Evolutionary conservation across 2,888 invertebrate genomes (phyloP), one percentile per base, ranked within the genome.

Genomic region (Elmis aenea): DNA sequence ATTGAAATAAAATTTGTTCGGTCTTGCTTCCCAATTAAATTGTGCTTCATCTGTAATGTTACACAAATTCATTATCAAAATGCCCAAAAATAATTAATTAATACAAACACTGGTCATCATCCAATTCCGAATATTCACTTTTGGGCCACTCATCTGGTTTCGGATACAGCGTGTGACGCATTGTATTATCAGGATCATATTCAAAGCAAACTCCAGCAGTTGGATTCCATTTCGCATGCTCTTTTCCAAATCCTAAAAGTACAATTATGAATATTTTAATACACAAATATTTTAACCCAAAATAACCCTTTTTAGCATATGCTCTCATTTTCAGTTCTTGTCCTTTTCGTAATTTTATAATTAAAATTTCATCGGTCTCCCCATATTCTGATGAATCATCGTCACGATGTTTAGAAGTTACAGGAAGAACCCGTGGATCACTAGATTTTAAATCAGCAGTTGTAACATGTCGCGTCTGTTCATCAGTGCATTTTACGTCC

Each of bases 181-280:
- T 87, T 0, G 87, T 74, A 71, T 99, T 99, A 62, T 99, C 99
- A 0, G 99, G 99, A 70, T 99, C 99, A 70, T 99, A 99, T 68
- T 99, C 99, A 69, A 99, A 99, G 31, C 89, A 87, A 1, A 99
- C 96, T 24, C 96, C 96, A 29, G 92, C 91, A 0, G 99, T 99
- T 2, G 99, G 99, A 71, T 97, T 99, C 99, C 99, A 99, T 68
- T 99, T 99, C 0, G 99, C 99, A 71, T 99, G 99, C 64, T 99
- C 99, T 62, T 99, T 99, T 1, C 96, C 94, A 71, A 94, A 93
- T 2, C 67, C 67, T 55, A 37, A 8, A 37, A 22, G 36, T 30
- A 28, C 11, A 18, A 18, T 5, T 81, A 81, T 42, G 8, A 8
- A n/a, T n/a, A n/a, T n/a, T n/a, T n/a, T n/a, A n/a, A n/a, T n/a